Evolutionary conservation across 2,113 vertebrate genomes (phyloP), one percentile per base, ranked within the genome.

Genomic region (Phoxinus phoxinus): DNA sequence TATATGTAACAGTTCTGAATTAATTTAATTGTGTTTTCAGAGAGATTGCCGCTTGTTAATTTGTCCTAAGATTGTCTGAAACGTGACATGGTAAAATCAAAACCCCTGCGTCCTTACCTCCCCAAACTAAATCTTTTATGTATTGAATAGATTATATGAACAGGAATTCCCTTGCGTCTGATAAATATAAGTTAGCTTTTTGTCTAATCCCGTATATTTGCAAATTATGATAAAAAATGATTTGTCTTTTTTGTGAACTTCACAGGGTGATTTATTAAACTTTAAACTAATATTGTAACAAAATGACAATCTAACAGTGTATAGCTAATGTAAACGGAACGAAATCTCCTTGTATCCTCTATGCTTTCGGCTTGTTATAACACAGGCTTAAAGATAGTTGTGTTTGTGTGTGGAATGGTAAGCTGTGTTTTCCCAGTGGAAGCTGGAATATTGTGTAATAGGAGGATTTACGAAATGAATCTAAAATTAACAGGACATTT

Each of bases 251-350:
- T 88, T 63, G 81, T 79, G 41, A 72, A 88, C 71, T 69, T 58
- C 84, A 85, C 78, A 90, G 77, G 87, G 75, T 92, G 84, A 85
- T 86, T 79, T 88, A 82, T 81, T 87, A 86, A 81, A 90, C 86
- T 65, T 86, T 48, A 48, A 73, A 46, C 56, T 51, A 44, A 75
- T 86, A 59, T 81, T 87, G 87, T 85, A 89, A 91, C 56, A 80
- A 87, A 86, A 93, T 93, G 93, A 95, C 94, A 94, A 94, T 95
- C 93, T 94, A 91, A 92, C 85, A 51, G 72, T 90, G 84, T 87
- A 51, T 56, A 46, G 35, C 46, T 88, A 84, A 88, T 61, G 67
- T 80, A 23, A 80, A 58, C 56, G 2, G 19, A 67, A 81, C 35
- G 27, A 51, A 76, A 53, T 61, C 71, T 75, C 12, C 1, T 83